Evolutionary conservation across 2,888 invertebrate species (phyloP).

Genomic region (Hydropsyche betteni): DNA sequence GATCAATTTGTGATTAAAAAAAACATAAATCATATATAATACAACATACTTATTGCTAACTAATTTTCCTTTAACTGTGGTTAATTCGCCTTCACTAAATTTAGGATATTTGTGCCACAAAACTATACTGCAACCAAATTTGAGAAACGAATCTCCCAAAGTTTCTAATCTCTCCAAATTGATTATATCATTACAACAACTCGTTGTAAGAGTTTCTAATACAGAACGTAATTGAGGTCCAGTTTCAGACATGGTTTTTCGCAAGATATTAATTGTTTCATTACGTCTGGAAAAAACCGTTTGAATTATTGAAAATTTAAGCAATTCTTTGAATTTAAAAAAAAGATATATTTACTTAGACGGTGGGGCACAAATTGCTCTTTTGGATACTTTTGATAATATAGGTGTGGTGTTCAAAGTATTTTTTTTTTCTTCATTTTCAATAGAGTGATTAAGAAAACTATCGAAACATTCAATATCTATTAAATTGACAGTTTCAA

Average conservation of each 20-base stretch:
- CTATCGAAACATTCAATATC: conserved; percentile 76
- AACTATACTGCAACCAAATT: conserved; percentile 78
- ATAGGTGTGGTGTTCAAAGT: not conserved
- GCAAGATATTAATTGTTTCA: conserved; percentile 57
- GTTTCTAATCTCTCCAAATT: conserved; percentile 86
- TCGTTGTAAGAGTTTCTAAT: conserved; percentile 74
- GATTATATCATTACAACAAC: conserved; percentile 77
- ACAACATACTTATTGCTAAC: conserved; percentile 79
- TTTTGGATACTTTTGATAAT: not conserved
- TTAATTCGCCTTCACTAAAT: conserved; percentile 81
- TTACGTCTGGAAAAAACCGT: conserved; percentile 56
- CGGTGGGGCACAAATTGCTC: conserved; percentile 48
- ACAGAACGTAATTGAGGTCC: conserved; percentile 65
- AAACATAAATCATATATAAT: not conserved
- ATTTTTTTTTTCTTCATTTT: not conserved
- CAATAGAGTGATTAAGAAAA: conserved; percentile 61
- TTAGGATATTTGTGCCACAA: conserved; percentile 74
- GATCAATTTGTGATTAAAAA: not conserved
- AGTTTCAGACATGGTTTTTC: conserved; percentile 49
- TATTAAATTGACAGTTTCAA: conserved; percentile 68
- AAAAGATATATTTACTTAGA: conserved; percentile 37
- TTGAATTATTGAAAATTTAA: no score
- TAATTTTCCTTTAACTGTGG: conserved; percentile 73
- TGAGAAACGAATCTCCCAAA: conserved; percentile 89
- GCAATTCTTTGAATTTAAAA: not conserved